These are phyloP conservation scores for Petroica traversi DNA, from an alignment of 2,113 vertebrate genomes.

Conservation along the genomic window DNA sequence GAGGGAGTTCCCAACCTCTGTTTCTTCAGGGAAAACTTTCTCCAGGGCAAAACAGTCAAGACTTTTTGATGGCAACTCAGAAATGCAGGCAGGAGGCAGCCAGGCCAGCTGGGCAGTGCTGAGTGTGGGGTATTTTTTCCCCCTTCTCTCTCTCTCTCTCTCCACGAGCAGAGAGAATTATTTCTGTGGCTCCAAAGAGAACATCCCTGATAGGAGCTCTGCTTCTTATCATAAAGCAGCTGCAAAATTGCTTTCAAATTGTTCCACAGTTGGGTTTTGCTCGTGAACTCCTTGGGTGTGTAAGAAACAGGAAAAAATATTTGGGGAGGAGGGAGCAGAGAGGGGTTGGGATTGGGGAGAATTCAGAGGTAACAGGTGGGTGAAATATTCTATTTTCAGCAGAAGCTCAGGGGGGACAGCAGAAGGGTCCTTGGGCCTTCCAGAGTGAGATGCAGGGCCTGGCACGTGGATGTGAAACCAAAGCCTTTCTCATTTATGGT, in stretches of 20 bases:
- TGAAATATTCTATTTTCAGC: background rate
- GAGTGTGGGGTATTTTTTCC: background rate
- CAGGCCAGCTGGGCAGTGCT: background rate
- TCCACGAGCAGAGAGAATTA: background rate
- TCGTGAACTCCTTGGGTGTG: background rate
- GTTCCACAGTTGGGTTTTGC: constrained; percentile 11
- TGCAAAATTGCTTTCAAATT: constrained; percentile 23
- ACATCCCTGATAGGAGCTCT: background rate
- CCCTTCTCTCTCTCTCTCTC: background rate
- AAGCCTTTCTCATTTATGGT: background rate
- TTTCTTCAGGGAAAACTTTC: background rate
- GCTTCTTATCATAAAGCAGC: background rate
- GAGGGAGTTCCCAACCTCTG: background rate
- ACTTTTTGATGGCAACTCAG: fast-evolving
- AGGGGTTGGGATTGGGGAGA: background rate
- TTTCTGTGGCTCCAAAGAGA: background rate
- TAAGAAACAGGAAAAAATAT: background rate
- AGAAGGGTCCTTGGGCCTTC: background rate
- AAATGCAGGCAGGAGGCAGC: background rate
- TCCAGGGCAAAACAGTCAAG: background rate
- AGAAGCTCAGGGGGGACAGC: background rate
- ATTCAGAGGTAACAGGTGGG: background rate
- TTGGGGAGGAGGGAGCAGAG: background rate
- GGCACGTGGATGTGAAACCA: background rate
- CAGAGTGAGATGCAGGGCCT: background rate